Conservation (phyloP, 2,888 invertebrate genomes). For the Malthinus seriepunctatus region DNA sequence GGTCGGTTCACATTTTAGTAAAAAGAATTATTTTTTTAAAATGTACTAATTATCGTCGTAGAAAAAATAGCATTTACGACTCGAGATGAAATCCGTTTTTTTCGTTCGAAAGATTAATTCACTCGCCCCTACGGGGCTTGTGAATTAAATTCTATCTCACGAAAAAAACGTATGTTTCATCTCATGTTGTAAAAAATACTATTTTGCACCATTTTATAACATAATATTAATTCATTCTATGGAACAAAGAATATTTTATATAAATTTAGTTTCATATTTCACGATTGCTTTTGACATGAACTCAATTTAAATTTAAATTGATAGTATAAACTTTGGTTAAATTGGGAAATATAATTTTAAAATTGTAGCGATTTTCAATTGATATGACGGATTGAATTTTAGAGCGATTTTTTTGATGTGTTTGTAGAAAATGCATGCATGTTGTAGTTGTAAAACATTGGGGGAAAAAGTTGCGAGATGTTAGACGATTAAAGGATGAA, state of each 20-base stretch:
- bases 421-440: conserved; percentile 5
- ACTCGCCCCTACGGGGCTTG: too few species aligned
- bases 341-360: conserved; percentile 26
- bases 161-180: too few species aligned
- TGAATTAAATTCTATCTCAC: too few species aligned
- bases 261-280: conserved; percentile 38
- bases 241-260: conserved; percentile 24
- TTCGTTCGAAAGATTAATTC: too few species aligned
- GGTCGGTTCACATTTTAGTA: too few species aligned
- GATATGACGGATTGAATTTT: conserved; percentile 21
- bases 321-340: conserved; percentile 30
- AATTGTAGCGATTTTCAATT: conserved; percentile 19
- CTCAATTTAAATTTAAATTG: conserved; percentile 39
- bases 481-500: conserved; percentile 38
- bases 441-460: conserved; percentile 4
- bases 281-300: conserved; percentile 37
- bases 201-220: not conserved
- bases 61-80: too few species aligned
- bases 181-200: too few species aligned
- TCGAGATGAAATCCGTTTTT: too few species aligned
- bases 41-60: too few species aligned
- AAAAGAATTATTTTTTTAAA: too few species aligned
- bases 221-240: conserved; percentile 20
- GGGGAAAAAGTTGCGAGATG: conserved; percentile 19
- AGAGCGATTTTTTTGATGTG: conserved; percentile 15